These are phyloP conservation scores for Pygoscelis antarcticus DNA, from an alignment of 2,113 vertebrate species.

Conservation along the genomic window DNA sequence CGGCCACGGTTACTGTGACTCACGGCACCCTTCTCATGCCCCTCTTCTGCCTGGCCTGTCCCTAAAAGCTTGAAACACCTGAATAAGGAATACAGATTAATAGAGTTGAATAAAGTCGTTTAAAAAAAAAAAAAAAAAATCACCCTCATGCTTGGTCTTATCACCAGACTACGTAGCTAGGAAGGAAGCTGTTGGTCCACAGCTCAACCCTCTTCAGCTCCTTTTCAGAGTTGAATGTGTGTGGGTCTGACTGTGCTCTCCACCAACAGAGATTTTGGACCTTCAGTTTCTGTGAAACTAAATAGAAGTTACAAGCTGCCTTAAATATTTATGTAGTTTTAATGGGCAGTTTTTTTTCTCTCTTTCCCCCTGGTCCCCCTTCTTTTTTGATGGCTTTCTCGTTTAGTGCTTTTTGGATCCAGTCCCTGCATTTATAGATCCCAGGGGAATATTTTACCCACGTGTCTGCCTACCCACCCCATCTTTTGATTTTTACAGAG, in stretches of 20 bases:
- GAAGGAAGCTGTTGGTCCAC: neutral
- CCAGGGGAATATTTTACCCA: neutral
- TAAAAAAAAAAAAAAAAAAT: neutral
- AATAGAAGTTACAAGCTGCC: neutral
- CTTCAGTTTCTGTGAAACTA: neutral
- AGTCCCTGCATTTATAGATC: neutral
- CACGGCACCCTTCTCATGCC: neutral
- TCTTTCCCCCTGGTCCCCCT: neutral
- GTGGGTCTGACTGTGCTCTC: neutral
- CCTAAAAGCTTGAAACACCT: neutral
- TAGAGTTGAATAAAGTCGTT: neutral
- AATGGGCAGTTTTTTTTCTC: neutral
- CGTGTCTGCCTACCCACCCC: neutral
- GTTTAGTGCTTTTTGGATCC: neutral
- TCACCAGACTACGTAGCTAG: neutral
- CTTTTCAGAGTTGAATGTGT: neutral
- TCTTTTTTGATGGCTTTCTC: neutral
- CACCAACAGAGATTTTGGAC: neutral
- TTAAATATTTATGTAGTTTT: neutral
- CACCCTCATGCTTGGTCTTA: neutral
- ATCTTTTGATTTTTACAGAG: conserved; percentile 29
- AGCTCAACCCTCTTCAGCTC: neutral
- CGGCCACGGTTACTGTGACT: accelerated
- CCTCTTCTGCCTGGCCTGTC: neutral
- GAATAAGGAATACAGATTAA: neutral